A percentile compares a stretch with the other conserved stretches of the same genome.
Evolutionary conservation across 2,113 vertebrate species (phyloP).

Genomic region (Dromaius novaehollandiae): DNA sequence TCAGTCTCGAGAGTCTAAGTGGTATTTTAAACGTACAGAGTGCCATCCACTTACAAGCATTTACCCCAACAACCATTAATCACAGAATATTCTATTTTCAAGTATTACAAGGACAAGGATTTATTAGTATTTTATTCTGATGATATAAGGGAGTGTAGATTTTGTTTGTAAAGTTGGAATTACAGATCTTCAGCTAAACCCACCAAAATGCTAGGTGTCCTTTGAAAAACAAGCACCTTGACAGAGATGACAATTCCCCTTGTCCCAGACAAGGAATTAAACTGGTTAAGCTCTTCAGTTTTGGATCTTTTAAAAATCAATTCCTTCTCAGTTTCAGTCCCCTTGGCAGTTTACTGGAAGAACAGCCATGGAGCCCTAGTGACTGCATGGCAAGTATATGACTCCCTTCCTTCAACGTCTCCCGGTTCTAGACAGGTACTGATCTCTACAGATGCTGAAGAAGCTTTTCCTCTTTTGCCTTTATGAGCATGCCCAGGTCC

Average conservation of each 20-base stretch:
- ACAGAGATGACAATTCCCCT: neutral
- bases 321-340: neutral
- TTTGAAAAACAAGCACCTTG: neutral
- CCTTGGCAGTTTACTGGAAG: neutral
- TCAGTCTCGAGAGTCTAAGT: neutral
- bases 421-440: neutral
- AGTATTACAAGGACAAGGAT: neutral
- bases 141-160: neutral
- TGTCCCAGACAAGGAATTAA: neutral
- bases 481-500: too few relatives aligned
- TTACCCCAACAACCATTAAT: neutral
- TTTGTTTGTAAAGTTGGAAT: neutral
- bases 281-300: neutral
- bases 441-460: neutral
- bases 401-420: neutral
- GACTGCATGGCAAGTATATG: neutral
- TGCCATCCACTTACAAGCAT: too few relatives aligned
- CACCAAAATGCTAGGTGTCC: neutral
- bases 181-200: neutral
- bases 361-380: neutral
- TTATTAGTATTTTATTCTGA: neutral
- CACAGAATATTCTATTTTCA: neutral
- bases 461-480: neutral
- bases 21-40: neutral
- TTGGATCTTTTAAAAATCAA: neutral